phyloP scores from a whole-genome alignment of 1,140 invertebrate genomes.

The Epicauta chinensis region DNA sequence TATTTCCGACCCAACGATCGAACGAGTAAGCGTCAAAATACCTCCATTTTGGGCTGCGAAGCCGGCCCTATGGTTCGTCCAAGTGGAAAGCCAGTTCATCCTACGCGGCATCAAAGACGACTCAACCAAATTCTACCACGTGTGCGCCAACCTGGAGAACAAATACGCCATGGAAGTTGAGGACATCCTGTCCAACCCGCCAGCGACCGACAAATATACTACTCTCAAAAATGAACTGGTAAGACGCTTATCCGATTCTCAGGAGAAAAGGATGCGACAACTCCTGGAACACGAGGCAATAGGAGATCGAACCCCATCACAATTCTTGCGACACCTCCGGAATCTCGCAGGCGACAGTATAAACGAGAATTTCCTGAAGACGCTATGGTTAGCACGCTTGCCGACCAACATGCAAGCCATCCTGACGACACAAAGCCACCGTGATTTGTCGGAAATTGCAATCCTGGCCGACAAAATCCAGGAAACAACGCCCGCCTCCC shows the following conservation, averaged over 20 bases:
- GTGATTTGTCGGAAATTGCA: too few species aligned
- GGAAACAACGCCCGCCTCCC: too few species aligned
- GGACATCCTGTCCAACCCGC: conserved; percentile 20
- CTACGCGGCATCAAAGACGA: neutral
- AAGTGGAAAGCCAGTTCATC: neutral
- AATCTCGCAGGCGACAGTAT: too few species aligned
- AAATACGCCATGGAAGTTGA: neutral
- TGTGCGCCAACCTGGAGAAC: neutral
- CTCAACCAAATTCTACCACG: neutral
- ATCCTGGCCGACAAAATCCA: too few species aligned
- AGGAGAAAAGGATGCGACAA: conserved; percentile 25
- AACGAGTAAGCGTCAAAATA: neutral
- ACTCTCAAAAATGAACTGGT: conserved; percentile 32
- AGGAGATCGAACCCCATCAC: conserved; percentile 35
- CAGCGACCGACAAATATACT: conserved; percentile 10
- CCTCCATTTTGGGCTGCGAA: conserved; percentile 18
- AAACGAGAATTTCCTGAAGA: too few species aligned
- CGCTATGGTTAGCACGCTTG: too few species aligned
- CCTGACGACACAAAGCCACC: too few species aligned
- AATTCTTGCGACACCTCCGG: too few species aligned
- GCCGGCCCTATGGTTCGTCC: conserved; percentile 23
- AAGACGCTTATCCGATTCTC: conserved; percentile 21
- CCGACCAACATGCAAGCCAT: too few species aligned
- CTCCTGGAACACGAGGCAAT: conserved; percentile 35
- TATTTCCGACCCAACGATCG: too few species aligned